phyloP scores from a whole-genome alignment of 2,113 vertebrate species.

The Toxostoma redivivum region DNA sequence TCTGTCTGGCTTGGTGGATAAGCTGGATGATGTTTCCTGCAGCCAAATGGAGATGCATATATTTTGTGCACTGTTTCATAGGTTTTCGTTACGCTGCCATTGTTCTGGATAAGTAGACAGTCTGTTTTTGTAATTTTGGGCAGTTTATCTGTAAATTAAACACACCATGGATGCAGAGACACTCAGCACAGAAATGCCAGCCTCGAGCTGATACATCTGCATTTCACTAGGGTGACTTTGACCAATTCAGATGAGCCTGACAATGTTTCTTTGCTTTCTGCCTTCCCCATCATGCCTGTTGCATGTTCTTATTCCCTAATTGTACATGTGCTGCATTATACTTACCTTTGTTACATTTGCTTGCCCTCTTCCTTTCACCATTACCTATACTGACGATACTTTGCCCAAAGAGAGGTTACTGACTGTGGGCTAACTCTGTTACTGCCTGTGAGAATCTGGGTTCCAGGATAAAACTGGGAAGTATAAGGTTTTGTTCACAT shows the following conservation, averaged over 20 bases:
- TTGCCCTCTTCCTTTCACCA: background rate
- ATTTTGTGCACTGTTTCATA: background rate
- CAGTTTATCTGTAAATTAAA: background rate
- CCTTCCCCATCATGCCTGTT: background rate
- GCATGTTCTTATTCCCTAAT: background rate
- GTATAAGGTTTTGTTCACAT: background rate
- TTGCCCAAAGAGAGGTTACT: background rate
- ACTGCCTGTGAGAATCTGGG: background rate
- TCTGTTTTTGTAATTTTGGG: background rate
- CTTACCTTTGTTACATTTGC: background rate
- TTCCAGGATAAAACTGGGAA: background rate
- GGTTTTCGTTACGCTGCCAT: background rate
- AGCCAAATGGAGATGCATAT: background rate
- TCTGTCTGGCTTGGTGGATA: background rate
- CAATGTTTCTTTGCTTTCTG: background rate
- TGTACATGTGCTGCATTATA: background rate
- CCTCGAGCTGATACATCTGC: background rate
- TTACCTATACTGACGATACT: fast-evolving
- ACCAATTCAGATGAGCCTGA: background rate
- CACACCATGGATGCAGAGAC: background rate
- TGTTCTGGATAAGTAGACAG: background rate
- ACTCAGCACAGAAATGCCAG: background rate
- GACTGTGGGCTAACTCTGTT: background rate
- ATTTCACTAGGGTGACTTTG: background rate
- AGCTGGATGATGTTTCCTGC: background rate